Base-by-base conservation (phyloP, 2,888 invertebrate species). In the Plagodis pulveraria region DNA sequence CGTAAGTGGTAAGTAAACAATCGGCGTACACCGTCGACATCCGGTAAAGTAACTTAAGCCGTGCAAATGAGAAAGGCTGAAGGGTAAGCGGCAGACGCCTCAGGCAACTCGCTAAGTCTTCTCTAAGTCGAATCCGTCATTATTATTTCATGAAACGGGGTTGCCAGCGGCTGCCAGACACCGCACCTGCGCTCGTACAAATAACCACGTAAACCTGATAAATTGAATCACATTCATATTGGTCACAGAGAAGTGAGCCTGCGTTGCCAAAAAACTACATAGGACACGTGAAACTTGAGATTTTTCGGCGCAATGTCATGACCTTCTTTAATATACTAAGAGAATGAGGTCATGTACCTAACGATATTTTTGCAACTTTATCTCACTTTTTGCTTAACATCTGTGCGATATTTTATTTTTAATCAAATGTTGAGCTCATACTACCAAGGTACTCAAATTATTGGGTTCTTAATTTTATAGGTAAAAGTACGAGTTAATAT, bases 141-240 rank as follows among this genome's bases (percentile, higher is more conserved):
- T 90, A 89, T 87, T 84, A 87, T 86, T 82, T 80, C 76, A 80
- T 78, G 79, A 74, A 78, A 84, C 76, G 78, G 80, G 79, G 76
- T 78, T 67, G 71, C 63, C 72, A 74, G 74, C 72, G 65, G 51
- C 41, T 57, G 56, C 57, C 48, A 52, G 69, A 68, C 66, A 72
- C 67, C 76, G 76, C 89, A 90, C 90, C 89, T 89, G 90, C 81
- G 82, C 81, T 69, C 77, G 75, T 81, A 86, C 87, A 89, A 90
- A 89, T 88, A 89, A 85, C 87, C 87, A 78, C 78, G 83, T 89
- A 89, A 91, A 87, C 86, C 89, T 86, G 87, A 91, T 85, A 90
- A 89, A 91, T 90, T 80, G 88, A 79, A 83, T 81, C 84, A 84
- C 90, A 91, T 91, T 83, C 87, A 84, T 90, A 90, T 86, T 76